phyloP scores from a whole-genome alignment of 2,113 vertebrate genomes.

The Microcebus tavaratra region DNA sequence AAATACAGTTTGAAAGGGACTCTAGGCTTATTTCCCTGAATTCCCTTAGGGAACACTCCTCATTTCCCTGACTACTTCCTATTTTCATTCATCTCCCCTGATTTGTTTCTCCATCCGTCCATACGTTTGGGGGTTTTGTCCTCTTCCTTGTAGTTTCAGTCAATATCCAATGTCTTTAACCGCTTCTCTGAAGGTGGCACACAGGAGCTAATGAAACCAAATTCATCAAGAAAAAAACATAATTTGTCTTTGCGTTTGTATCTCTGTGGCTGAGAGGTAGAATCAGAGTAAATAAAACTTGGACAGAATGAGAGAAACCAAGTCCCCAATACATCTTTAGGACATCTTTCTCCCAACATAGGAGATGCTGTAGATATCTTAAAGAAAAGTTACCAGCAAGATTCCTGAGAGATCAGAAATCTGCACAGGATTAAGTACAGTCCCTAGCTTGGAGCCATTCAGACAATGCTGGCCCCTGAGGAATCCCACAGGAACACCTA shows the following conservation, averaged over 20 bases:
- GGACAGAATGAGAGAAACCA: background rate
- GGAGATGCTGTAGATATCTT: background rate
- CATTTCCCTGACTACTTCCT: background rate
- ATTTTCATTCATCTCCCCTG: background rate
- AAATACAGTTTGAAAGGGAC: background rate
- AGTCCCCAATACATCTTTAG: background rate
- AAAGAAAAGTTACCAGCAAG: background rate
- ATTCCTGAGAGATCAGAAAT: background rate
- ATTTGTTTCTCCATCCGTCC: background rate
- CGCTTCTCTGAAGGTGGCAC: background rate
- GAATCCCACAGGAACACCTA: background rate
- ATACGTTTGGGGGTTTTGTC: background rate
- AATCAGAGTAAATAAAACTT: background rate
- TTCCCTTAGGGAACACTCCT: background rate
- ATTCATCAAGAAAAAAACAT: background rate
- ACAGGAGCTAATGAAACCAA: background rate
- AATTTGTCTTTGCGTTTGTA: background rate
- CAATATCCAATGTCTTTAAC: background rate
- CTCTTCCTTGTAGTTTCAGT: background rate
- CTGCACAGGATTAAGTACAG: background rate
- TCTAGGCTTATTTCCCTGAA: background rate
- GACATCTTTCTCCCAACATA: background rate
- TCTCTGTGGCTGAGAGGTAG: background rate
- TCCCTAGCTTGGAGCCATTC: rapidly evolving
- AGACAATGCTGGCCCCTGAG: too few species aligned